phyloP scores from a whole-genome alignment of 2,113 vertebrate species.

The Rhinolophus ferrumequinum region DNA sequence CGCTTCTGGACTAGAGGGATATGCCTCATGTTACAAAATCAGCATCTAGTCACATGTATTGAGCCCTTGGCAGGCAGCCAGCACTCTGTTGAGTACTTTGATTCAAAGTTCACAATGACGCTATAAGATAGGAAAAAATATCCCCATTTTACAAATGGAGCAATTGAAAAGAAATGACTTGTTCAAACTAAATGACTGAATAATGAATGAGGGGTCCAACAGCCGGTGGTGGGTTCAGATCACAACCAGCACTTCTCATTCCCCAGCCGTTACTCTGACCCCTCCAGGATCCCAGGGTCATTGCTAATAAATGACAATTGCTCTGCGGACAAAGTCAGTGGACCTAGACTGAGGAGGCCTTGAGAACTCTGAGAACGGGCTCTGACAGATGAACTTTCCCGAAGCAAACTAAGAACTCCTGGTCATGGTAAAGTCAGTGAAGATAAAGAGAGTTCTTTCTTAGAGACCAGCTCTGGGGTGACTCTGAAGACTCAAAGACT shows the following conservation, averaged over 20 bases:
- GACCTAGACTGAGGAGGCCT: not conserved
- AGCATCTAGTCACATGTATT: not conserved
- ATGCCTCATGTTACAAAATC: not conserved
- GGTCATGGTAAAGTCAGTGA: rapidly evolving
- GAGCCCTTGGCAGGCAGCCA: not conserved
- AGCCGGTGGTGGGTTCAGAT: not conserved
- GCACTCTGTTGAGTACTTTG: not conserved
- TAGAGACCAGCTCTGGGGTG: not conserved
- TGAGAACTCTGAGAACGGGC: not conserved
- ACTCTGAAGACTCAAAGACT: not conserved
- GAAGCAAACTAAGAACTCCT: not conserved
- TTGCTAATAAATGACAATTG: not conserved
- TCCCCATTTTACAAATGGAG: not conserved
- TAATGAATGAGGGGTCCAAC: rapidly evolving
- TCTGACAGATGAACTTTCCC: not conserved
- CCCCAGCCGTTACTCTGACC: not conserved
- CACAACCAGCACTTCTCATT: not conserved
- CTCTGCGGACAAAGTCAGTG: not conserved
- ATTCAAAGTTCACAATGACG: rapidly evolving
- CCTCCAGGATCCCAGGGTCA: not conserved
- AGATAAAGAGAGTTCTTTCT: not conserved
- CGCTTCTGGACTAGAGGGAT: not conserved
- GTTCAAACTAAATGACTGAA: not conserved
- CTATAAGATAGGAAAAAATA: not conserved
- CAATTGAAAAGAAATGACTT: not conserved